A percentile compares a stretch with the other conserved stretches of the same genome.
Evolutionary conservation across 2,888 invertebrate genomes (phyloP).

Genomic region (Carcina quercana): DNA sequence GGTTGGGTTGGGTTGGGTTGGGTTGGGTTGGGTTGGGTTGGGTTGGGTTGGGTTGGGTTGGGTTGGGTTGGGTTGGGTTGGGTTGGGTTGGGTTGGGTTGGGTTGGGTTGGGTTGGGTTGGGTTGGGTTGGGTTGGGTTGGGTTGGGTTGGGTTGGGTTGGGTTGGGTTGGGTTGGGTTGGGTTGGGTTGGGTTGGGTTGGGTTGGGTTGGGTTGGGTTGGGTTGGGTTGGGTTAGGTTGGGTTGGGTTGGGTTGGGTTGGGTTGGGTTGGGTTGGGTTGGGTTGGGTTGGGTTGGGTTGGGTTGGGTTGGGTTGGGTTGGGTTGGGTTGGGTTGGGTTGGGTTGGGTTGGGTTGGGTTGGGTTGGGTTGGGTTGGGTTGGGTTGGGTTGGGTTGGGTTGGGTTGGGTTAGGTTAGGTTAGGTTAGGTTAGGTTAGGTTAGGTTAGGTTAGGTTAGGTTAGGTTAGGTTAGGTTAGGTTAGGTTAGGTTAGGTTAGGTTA

Average conservation of each 20-base stretch:
- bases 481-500: slow-evolving; percentile 10
- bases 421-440: slow-evolving; percentile 19
- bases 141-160: slow-evolving; percentile 8
- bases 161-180: slow-evolving; percentile 8
- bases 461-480: slow-evolving; percentile 17
- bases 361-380: slow-evolving; percentile 12
- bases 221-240: slow-evolving; percentile 16
- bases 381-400: slow-evolving; percentile 17
- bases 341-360: slow-evolving; percentile 13
- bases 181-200: slow-evolving; percentile 11
- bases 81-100: slow-evolving; percentile 9
- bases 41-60: slow-evolving; percentile 7
- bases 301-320: slow-evolving; percentile 14
- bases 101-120: slow-evolving; percentile 8
- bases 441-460: slow-evolving; percentile 17
- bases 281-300: slow-evolving; percentile 14
- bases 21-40: slow-evolving; percentile 11
- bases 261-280: slow-evolving; percentile 15
- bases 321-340: slow-evolving; percentile 15
- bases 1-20: slow-evolving; percentile 10
- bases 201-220: slow-evolving; percentile 14
- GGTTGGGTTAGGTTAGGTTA: slow-evolving; percentile 16
- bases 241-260: slow-evolving; percentile 15
- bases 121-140: slow-evolving; percentile 7
- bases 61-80: slow-evolving; percentile 7